A percentile compares a stretch with the other conserved stretches of the same genome.
These are phyloP conservation scores for Magallana gigas DNA, from an alignment of 1,140 invertebrate species.

Conservation along the genomic window DNA sequence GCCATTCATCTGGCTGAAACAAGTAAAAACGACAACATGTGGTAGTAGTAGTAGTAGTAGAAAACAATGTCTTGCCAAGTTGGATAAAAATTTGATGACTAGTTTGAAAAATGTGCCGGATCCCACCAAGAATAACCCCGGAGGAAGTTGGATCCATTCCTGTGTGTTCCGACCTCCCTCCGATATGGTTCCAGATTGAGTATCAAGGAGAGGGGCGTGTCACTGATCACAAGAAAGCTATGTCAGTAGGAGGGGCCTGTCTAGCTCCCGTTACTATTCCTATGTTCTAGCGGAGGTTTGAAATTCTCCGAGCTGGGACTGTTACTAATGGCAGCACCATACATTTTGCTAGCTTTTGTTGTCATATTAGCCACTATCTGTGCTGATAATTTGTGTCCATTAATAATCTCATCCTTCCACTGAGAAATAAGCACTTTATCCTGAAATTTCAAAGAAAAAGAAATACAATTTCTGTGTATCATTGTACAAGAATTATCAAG, in stretches of 20 bases:
- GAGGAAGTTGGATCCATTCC: slow-evolving; percentile 23
- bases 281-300: slow-evolving; percentile 74
- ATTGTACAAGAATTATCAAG: not conserved
- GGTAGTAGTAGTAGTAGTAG: slow-evolving; percentile 2
- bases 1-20: slow-evolving; percentile 30
- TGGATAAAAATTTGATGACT: slow-evolving; percentile 36
- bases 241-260: not conserved
- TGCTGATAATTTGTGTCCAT: slow-evolving; percentile 76
- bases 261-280: slow-evolving; percentile 77
- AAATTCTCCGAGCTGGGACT: slow-evolving; percentile 71
- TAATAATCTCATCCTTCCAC: slow-evolving; percentile 80
- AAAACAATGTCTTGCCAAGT: slow-evolving; percentile 33
- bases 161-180: not conserved
- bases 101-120: slow-evolving; percentile 23
- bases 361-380: slow-evolving; percentile 79
- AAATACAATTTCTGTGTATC: not conserved
- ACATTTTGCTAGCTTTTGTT: slow-evolving; percentile 79
- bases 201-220: slow-evolving; percentile 25
- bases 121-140: not conserved
- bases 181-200: slow-evolving; percentile 25
- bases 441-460: slow-evolving; percentile 62
- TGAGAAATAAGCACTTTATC: slow-evolving; percentile 79
- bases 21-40: slow-evolving; percentile 25
- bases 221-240: slow-evolving; percentile 40
- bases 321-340: slow-evolving; percentile 76